Base-by-base conservation (phyloP, 2,888 invertebrate genomes). In the Temnothorax rugatulus region DNA sequence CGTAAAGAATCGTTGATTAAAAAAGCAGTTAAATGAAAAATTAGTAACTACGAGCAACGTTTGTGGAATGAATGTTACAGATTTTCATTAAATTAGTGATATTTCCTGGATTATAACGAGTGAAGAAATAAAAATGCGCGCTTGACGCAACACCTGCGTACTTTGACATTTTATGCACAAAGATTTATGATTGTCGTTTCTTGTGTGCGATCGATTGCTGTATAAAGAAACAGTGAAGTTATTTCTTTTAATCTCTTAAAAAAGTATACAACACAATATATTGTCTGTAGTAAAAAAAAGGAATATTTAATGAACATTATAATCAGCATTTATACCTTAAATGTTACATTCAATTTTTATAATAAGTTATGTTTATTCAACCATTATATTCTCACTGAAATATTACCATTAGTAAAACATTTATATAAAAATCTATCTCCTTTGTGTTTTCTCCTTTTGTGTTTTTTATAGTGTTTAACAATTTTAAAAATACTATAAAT, bases 181-280 rank as follows among this genome's bases (percentile, higher is more conserved):
- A 57, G 25, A 73, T 73, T 73, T 57, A 73, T 41, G 41, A 57
- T 73, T 5, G n/a, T 73, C 11, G 29, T 38, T 74, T 59, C 8
- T 59, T 44, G 18, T 59, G 8, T 18, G 8, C 8, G 25, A 18
- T 15, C 9, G 29, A 69, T 69, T 50, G 7, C 29, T 41, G 3
- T 25, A 25, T 21, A 73, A 1, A 18, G 18, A 73, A 73, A 41
- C 41, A 2, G 7, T 71, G 15, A 71, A 38, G 15, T 54, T 38
- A 25, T 15, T 11, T 13, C 13, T 18, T 13, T 57, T 73, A 57
- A 73, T 74, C 7, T 7, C 41, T 73, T 38, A 41, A 2, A n/a
- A 21, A 9, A 21, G 9, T 38, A 52, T 2, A 34, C 4, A 52
- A 2, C 8, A 38, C 18, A 73, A 15, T 41, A 38, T 25, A 38